Percentiles rank a stretch among this genome's conserved stretches.
Conservation (phyloP, 2,888 invertebrate species). For the Stramonita haemastoma region DNA sequence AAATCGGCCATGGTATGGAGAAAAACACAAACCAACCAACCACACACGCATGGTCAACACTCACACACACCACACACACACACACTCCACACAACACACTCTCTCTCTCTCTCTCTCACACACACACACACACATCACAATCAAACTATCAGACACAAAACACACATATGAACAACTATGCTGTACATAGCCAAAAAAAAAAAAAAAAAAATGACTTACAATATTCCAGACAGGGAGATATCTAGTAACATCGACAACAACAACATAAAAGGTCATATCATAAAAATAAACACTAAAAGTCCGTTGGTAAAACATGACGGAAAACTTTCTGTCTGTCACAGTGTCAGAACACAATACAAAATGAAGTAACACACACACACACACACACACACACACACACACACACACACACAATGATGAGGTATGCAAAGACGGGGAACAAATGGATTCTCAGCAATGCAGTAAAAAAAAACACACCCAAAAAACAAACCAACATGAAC, state of each 20-base stretch:
- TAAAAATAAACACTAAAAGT: not conserved
- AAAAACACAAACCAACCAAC: not conserved
- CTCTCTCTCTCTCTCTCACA: no score
- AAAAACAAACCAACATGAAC: no score
- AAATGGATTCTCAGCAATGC: constrained; percentile 8
- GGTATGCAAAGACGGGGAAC: not conserved
- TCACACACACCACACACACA: not conserved
- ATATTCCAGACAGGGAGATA: not conserved
- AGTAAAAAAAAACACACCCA: not conserved
- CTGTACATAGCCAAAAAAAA: not conserved
- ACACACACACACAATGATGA: not conserved
- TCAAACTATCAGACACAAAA: not conserved
- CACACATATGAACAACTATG: not conserved
- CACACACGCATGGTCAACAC: not conserved
- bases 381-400: not conserved
- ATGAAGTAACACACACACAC: not conserved
- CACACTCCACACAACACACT: not conserved
- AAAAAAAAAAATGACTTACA: not conserved
- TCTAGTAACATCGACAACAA: not conserved
- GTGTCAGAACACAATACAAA: not conserved
- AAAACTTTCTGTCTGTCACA: not conserved
- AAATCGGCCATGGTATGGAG: not conserved
- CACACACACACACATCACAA: not conserved
- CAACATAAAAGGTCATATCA: not conserved
- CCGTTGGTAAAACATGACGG: not conserved